Conservation (phyloP, 2,888 invertebrate species). For the Ashinkailepas kermadecensis region DNA sequence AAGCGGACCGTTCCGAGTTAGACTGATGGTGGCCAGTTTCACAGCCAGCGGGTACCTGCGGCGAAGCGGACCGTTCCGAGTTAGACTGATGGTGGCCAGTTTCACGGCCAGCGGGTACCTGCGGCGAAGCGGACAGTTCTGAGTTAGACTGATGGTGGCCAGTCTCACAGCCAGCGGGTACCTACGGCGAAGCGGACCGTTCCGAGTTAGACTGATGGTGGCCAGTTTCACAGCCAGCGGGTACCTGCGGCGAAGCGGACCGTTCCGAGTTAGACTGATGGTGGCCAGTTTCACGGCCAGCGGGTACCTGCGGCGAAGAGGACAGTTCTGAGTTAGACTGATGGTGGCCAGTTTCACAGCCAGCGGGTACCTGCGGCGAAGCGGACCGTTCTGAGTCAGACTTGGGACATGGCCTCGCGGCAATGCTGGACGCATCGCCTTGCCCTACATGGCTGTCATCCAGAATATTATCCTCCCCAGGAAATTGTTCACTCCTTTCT, state of each 20-base stretch:
- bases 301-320: neutral
- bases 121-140: neutral
- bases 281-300: constrained; percentile 48
- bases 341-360: constrained; percentile 56
- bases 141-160: constrained; percentile 39
- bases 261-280: no score
- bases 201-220: constrained; percentile 61
- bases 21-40: constrained; percentile 40
- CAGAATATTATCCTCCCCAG: no score
- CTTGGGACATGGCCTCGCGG: no score
- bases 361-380: neutral
- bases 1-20: neutral
- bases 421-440: no score
- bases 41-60: neutral
- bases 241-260: neutral
- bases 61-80: neutral
- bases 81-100: constrained; percentile 40
- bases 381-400: no score
- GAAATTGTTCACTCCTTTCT: no score
- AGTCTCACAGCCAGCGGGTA: constrained; percentile 32
- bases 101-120: constrained; percentile 22
- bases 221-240: constrained; percentile 40
- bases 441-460: no score
- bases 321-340: no score
- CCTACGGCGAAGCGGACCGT: neutral